Percentiles rank a stretch among this genome's conserved stretches.
Conservation (phyloP, 2,888 invertebrate genomes). For the Anarsia innoxiella region DNA sequence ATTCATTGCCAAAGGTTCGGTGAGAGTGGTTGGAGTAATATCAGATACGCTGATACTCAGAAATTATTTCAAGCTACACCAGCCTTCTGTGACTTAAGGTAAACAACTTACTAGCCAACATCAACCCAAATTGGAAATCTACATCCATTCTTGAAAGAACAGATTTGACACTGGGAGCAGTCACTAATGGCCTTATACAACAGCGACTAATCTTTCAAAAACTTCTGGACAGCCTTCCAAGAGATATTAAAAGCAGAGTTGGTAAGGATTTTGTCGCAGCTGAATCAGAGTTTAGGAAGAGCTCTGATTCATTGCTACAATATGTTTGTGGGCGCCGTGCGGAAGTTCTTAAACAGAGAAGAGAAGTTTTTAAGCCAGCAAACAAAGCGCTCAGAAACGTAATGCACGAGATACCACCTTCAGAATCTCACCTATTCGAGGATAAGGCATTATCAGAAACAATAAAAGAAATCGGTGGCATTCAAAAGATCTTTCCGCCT, state of each 20-base stretch:
- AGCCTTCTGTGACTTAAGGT: conserved; percentile 8
- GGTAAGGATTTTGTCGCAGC: conserved; percentile 8
- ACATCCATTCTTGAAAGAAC: conserved; percentile 6
- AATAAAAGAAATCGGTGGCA: conserved; percentile 7
- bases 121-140: conserved; percentile 2
- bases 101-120: conserved; percentile 8
- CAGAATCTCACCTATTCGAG: conserved; percentile 13
- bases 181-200: conserved; percentile 8
- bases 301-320: conserved; percentile 13
- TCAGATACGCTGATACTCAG: conserved; percentile 9
- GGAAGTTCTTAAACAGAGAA: conserved; percentile 15
- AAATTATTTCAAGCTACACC: conserved; percentile 12
- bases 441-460: conserved; percentile 9
- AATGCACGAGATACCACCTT: conserved; percentile 12
- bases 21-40: conserved; percentile 7
- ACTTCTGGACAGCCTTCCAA: conserved; percentile 5
- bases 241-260: conserved; percentile 7
- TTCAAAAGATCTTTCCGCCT: conserved; percentile 13
- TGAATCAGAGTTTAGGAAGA: conserved; percentile 12
- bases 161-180: conserved; percentile 10
- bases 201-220: conserved; percentile 7
- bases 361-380: conserved; percentile 11
- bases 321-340: conserved; percentile 16
- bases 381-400: conserved; percentile 12
- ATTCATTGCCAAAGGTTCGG: background rate